A percentile compares a stretch with the other conserved stretches of the same genome.
Conservation (phyloP, 2,113 vertebrate species). For the Leptosomus discolor region DNA sequence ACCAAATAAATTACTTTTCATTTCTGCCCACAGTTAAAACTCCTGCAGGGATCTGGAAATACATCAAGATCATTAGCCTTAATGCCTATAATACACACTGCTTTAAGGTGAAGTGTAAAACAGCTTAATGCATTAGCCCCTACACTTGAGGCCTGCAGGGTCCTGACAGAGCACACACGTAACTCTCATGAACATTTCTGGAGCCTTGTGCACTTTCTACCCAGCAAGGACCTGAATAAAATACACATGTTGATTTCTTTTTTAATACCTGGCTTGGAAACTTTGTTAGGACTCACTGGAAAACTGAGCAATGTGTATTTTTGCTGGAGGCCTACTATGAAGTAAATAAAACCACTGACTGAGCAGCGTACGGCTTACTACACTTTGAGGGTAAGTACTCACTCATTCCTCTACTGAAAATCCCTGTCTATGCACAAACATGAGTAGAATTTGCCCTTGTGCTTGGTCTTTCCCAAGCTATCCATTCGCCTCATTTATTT, state of each 20-base stretch:
- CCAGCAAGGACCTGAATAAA: not conserved
- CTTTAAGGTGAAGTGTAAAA: constrained; percentile 20
- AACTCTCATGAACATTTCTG: not conserved
- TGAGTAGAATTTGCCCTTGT: not conserved
- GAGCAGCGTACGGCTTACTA: not conserved
- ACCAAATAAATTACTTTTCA: constrained; percentile 65
- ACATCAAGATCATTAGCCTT: constrained; percentile 62
- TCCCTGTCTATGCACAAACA: not conserved
- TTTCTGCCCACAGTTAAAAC: constrained; percentile 46
- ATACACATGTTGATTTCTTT: not conserved
- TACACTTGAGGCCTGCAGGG: not conserved
- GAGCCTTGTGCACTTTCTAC: not conserved
- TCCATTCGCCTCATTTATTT: not conserved
- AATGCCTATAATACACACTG: constrained; percentile 27
- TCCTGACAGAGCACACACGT: not conserved
- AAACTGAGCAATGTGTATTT: not conserved
- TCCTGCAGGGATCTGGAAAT: constrained; percentile 53
- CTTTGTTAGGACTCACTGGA: not conserved
- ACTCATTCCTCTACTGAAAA: not conserved
- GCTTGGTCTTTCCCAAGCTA: not conserved
- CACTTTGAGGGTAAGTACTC: rapidly evolving
- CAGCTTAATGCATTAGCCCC: not conserved
- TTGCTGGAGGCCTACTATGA: not conserved
- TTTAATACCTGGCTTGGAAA: not conserved
- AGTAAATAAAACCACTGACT: not conserved